These are phyloP conservation scores for Dioctria rufipes DNA, from an alignment of 2,888 invertebrate genomes.

Conservation along the genomic window DNA sequence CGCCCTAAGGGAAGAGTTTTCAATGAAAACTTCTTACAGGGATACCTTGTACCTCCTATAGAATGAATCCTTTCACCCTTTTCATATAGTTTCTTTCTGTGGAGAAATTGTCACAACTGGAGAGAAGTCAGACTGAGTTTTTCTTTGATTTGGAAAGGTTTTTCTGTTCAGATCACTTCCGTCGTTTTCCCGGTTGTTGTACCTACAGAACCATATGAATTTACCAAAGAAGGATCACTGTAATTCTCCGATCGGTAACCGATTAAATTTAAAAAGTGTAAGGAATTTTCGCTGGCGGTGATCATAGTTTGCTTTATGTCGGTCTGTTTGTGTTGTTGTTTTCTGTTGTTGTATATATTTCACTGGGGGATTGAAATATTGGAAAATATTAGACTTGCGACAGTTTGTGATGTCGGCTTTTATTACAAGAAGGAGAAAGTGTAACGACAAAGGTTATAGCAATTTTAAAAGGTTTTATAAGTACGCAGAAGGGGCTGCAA, in stretches of 20 bases:
- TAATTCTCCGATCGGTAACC: slow-evolving; percentile 55
- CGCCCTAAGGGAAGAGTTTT: slow-evolving; percentile 6
- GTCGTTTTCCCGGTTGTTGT: slow-evolving; percentile 32
- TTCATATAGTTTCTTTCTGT: slow-evolving; percentile 10
- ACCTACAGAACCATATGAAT: background rate
- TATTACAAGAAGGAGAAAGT: background rate
- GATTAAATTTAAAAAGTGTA: slow-evolving; percentile 47
- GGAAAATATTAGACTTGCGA: background rate
- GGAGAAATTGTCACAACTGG: slow-evolving; percentile 20
- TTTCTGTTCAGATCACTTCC: slow-evolving; percentile 6
- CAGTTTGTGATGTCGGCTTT: slow-evolving; percentile 12
- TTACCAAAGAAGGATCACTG: slow-evolving; percentile 17
- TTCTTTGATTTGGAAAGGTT: background rate
- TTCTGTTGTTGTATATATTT: slow-evolving; percentile 53
- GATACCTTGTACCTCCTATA: background rate
- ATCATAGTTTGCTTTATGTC: slow-evolving; percentile 41
- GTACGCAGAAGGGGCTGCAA: too few relatives aligned
- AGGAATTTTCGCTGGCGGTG: slow-evolving; percentile 8
- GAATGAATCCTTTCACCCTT: slow-evolving; percentile 42
- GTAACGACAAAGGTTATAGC: too few relatives aligned
- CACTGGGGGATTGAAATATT: slow-evolving; percentile 7
- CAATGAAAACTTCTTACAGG: slow-evolving; percentile 27
- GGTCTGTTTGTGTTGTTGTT: slow-evolving; percentile 56
- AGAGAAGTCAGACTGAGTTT: slow-evolving; percentile 16
- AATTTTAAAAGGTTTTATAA: too few relatives aligned